A percentile compares a stretch with the other conserved stretches of the same genome.
These are phyloP conservation scores for Glaucidium brasilianum DNA, from an alignment of 2,113 vertebrate species.

Conservation along the genomic window DNA sequence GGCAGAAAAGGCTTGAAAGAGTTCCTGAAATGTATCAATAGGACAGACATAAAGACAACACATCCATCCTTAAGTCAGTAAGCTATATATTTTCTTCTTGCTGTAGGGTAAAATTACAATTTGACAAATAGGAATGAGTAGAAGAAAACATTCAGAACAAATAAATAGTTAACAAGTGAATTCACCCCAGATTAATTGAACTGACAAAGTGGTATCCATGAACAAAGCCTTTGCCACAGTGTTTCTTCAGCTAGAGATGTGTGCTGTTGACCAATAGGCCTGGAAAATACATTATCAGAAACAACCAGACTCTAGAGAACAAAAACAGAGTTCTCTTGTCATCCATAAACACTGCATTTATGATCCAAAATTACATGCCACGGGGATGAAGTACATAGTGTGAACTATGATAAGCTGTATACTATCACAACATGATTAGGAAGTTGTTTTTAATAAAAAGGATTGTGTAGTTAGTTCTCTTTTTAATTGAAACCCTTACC, in stretches of 20 bases:
- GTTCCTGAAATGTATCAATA: not conserved
- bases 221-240: not conserved
- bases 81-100: not conserved
- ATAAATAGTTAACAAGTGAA: not conserved
- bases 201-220: not conserved
- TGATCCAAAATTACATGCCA: not conserved
- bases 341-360: not conserved
- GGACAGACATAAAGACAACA: slow-evolving; percentile 21
- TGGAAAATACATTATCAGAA: not conserved
- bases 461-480: not conserved
- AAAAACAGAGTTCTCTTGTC: not conserved
- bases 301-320: not conserved
- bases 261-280: not conserved
- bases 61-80: not conserved
- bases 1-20: not conserved
- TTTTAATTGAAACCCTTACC: not conserved
- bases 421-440: not conserved
- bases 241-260: not conserved
- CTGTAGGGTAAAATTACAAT: not conserved
- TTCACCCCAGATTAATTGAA: not conserved
- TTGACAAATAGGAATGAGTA: not conserved
- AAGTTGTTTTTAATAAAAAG: not conserved
- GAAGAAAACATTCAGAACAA: not conserved
- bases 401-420: not conserved
- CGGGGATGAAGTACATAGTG: not conserved